Conservation (phyloP, 2,888 invertebrate species). For the Euplexia lucipara region DNA sequence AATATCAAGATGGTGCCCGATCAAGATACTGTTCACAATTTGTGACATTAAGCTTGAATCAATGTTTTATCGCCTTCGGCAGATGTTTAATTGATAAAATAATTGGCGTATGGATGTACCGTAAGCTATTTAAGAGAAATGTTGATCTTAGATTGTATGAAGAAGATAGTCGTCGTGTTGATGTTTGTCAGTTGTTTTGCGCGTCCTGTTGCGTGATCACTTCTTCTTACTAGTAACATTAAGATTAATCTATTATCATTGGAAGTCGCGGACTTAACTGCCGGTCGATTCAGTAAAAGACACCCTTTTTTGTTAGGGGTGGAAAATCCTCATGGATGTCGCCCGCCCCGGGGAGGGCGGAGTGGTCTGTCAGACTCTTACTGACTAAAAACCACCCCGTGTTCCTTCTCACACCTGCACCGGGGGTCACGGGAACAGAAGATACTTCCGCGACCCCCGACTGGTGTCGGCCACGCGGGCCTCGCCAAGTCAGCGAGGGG, state of each 20-base stretch:
- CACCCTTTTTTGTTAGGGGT: too few species aligned
- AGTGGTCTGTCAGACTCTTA: too few species aligned
- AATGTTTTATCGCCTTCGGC: slow-evolving; percentile 32
- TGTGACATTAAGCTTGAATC: slow-evolving; percentile 44
- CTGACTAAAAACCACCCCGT: too few species aligned
- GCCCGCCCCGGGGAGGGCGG: too few species aligned
- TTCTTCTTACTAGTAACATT: slow-evolving; percentile 15
- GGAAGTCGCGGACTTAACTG: neutral
- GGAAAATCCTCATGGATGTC: too few species aligned
- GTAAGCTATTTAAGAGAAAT: slow-evolving; percentile 47
- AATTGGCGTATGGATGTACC: slow-evolving; percentile 67
- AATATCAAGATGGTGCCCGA: slow-evolving; percentile 23
- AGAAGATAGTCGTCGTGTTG: slow-evolving; percentile 41
- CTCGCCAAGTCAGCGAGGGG: too few species aligned
- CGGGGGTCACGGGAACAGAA: too few species aligned
- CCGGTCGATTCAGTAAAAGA: too few species aligned
- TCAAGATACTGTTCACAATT: slow-evolving; percentile 47
- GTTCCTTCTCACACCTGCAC: too few species aligned
- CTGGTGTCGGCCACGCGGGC: too few species aligned
- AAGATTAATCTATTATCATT: slow-evolving; percentile 12
- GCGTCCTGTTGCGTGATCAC: slow-evolving; percentile 29
- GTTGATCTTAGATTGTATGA: slow-evolving; percentile 46
- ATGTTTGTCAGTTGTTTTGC: slow-evolving; percentile 40
- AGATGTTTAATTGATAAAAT: slow-evolving; percentile 69
- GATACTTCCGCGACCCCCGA: too few species aligned